A percentile compares a stretch with the other conserved stretches of the same genome.
phyloP scores from a whole-genome alignment of 2,113 vertebrate genomes.

The Galbula dea region DNA sequence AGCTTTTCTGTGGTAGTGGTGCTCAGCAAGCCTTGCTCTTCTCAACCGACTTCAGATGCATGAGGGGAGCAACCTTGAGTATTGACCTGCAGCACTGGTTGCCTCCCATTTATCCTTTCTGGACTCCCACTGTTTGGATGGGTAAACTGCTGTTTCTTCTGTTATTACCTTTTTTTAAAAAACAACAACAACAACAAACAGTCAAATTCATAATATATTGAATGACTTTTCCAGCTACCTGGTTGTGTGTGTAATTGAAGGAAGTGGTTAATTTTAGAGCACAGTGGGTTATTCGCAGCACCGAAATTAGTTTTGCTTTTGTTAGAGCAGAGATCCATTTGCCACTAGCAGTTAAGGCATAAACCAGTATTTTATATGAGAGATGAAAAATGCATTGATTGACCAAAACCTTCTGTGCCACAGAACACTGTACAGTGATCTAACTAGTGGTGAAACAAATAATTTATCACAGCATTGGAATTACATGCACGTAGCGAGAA shows the following conservation, averaged over 20 bases:
- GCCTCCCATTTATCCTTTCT: neutral
- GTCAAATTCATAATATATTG: neutral
- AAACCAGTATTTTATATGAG: slow-evolving; percentile 1
- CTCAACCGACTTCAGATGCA: neutral
- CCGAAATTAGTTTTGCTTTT: slow-evolving; percentile 29
- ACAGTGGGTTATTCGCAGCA: neutral
- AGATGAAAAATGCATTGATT: slow-evolving; percentile 22
- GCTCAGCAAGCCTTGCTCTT: neutral
- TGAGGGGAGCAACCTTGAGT: neutral
- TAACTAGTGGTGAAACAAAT: neutral
- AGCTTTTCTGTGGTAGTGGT: neutral
- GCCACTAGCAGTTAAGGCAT: neutral
- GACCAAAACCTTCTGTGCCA: slow-evolving; percentile 29
- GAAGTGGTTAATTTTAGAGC: slow-evolving; percentile 34
- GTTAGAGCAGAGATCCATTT: neutral
- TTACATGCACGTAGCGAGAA: slow-evolving; percentile 28
- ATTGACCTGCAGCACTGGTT: neutral
- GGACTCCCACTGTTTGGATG: neutral
- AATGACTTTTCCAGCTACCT: neutral
- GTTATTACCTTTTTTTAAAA: neutral
- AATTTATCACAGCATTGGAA: slow-evolving; percentile 37
- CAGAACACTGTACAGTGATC: neutral
- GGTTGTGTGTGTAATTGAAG: slow-evolving; percentile 5
- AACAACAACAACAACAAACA: neutral
- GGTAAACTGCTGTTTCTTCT: neutral